These are phyloP conservation scores for Clepsis dumicolana DNA, from an alignment of 2,888 invertebrate genomes.

Conservation along the genomic window DNA sequence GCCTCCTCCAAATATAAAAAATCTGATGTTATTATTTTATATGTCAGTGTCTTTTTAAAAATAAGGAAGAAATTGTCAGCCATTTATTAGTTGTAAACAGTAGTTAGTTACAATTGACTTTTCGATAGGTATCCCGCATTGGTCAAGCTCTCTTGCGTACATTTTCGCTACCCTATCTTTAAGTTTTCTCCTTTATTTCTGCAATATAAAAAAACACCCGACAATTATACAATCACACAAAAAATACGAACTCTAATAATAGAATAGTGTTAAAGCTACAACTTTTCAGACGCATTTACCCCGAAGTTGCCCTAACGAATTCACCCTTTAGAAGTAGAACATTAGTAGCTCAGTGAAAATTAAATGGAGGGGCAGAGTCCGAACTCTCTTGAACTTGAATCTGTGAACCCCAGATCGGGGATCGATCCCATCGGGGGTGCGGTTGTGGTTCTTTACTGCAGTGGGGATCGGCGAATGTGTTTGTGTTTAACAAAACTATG, in stretches of 20 bases:
- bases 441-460: conserved; percentile 5
- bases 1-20: too few relatives aligned
- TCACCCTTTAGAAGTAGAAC: neutral
- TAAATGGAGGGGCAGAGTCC: neutral
- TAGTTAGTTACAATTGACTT: too few relatives aligned
- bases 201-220: neutral
- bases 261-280: neutral
- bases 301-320: neutral
- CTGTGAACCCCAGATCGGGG: conserved; percentile 2
- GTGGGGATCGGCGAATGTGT: neutral
- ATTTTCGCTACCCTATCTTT: too few relatives aligned
- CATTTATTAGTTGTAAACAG: too few relatives aligned
- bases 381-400: conserved; percentile 6
- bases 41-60: too few relatives aligned
- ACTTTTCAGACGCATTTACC: conserved; percentile 4
- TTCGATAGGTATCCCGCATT: too few relatives aligned
- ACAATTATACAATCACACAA: neutral
- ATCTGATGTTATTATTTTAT: too few relatives aligned
- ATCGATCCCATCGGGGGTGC: neutral
- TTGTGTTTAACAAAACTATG: neutral
- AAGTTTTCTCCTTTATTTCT: too few relatives aligned
- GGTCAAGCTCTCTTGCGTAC: too few relatives aligned
- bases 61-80: too few relatives aligned
- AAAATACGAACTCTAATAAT: neutral
- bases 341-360: neutral